Evolutionary conservation across 2,113 vertebrate species (phyloP).

Genomic region (Natator depressus): DNA sequence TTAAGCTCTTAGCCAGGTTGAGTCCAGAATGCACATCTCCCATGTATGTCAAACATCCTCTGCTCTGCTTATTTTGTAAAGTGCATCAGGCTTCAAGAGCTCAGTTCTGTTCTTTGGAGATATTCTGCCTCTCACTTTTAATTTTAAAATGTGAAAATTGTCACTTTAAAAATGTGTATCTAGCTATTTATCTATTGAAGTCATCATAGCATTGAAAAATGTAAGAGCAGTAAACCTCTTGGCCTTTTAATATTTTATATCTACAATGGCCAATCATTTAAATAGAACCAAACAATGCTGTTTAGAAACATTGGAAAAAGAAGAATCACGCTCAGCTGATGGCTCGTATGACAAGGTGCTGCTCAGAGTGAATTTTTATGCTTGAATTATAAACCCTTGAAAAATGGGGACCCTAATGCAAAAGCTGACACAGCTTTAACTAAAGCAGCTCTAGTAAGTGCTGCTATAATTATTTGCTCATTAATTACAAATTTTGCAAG

Average conservation of each 20-base stretch:
- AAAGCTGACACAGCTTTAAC: slow-evolving; percentile 74
- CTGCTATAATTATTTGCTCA: slow-evolving; percentile 78
- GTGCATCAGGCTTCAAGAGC: not conserved
- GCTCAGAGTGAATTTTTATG: slow-evolving; percentile 65
- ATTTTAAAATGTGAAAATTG: not conserved
- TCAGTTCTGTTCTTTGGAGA: not conserved
- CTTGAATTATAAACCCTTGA: slow-evolving; percentile 73
- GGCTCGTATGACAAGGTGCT: slow-evolving; percentile 24
- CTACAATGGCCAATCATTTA: not conserved
- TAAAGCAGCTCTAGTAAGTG: slow-evolving; percentile 70
- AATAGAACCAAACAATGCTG: not conserved
- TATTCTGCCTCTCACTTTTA: not conserved
- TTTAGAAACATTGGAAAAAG: slow-evolving; percentile 26
- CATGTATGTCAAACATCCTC: not conserved
- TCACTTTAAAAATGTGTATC: not conserved
- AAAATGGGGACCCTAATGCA: slow-evolving; percentile 66
- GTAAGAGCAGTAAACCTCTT: not conserved
- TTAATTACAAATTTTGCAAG: slow-evolving; percentile 79
- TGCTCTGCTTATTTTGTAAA: not conserved
- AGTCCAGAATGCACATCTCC: not conserved
- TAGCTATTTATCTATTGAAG: not conserved
- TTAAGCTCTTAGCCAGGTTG: not conserved
- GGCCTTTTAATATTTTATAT: not conserved
- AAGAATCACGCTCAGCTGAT: slow-evolving; percentile 37
- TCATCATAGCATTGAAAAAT: fast-evolving